Percentiles rank a stretch among this genome's conserved stretches.
Evolutionary conservation across 2,888 invertebrate genomes (phyloP).

Genomic region (Scaeva pyrastri): DNA sequence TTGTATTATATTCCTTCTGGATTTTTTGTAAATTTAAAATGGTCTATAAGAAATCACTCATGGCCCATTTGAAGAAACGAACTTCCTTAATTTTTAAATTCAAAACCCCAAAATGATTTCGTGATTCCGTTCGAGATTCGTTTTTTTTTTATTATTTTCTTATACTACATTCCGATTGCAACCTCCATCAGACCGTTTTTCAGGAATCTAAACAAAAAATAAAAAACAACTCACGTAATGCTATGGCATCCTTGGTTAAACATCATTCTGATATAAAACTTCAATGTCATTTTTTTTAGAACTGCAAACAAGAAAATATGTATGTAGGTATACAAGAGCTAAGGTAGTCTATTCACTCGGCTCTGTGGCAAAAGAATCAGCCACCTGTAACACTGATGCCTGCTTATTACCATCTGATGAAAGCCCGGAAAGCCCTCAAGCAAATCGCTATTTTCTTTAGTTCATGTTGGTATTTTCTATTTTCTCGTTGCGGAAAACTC

Average conservation of each 20-base stretch:
- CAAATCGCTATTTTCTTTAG: slow-evolving; percentile 39
- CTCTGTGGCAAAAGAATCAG: slow-evolving; percentile 18
- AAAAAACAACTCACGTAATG: slow-evolving; percentile 14
- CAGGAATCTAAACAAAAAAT: neutral
- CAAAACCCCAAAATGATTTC: neutral
- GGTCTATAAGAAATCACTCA: too few relatives aligned
- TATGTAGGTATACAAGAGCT: neutral
- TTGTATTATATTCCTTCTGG: too few relatives aligned
- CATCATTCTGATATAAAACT: slow-evolving; percentile 25
- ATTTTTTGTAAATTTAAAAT: too few relatives aligned
- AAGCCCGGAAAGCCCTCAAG: slow-evolving; percentile 28
- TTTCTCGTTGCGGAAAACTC: slow-evolving; percentile 29
- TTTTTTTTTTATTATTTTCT: neutral
- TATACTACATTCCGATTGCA: slow-evolving; percentile 8
- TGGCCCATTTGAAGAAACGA: too few relatives aligned
- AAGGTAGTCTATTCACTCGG: slow-evolving; percentile 8
- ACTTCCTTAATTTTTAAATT: neutral
- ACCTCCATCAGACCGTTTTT: neutral
- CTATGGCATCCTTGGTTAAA: slow-evolving; percentile 2
- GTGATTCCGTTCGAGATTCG: neutral
- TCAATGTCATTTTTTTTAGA: slow-evolving; percentile 25
- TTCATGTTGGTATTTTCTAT: slow-evolving; percentile 26
- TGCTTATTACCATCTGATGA: slow-evolving; percentile 31
- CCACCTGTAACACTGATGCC: slow-evolving; percentile 37
- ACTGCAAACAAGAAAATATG: slow-evolving; percentile 2